Percentiles rank a stretch among this genome's conserved stretches.
phyloP scores from a whole-genome alignment of 2,113 vertebrate genomes.

The Zosterops hypoxanthus region DNA sequence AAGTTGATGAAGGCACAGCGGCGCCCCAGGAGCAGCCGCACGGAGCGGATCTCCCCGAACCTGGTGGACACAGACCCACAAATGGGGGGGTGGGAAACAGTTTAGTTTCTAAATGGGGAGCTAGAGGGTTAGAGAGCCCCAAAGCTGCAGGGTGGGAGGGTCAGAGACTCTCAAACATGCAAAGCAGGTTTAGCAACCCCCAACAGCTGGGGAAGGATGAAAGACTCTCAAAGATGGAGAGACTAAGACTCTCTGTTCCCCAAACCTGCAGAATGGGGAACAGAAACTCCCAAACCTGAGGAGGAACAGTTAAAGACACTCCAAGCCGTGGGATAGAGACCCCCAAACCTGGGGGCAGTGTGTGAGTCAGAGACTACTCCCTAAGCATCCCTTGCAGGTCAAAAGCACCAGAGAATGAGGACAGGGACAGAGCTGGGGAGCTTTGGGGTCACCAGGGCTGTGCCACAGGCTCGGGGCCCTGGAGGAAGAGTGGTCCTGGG shows the following conservation, averaged over 20 bases:
- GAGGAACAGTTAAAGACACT: neutral
- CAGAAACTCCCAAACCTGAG: too few species aligned
- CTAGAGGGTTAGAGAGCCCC: neutral
- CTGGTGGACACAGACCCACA: neutral
- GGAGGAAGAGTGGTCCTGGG: accelerated
- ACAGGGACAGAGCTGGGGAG: neutral
- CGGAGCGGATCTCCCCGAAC: neutral
- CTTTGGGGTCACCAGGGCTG: neutral
- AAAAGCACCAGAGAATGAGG: neutral
- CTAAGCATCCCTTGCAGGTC: neutral
- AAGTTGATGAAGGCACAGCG: neutral
- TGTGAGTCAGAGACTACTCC: too few species aligned
- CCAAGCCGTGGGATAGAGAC: neutral
- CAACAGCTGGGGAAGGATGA: neutral
- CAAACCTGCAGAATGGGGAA: neutral
- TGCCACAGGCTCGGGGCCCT: too few species aligned
- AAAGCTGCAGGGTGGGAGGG: neutral
- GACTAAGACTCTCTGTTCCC: neutral
- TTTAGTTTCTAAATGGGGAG: neutral
- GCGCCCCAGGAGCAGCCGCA: neutral
- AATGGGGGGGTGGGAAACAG: neutral
- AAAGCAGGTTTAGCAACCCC: neutral
- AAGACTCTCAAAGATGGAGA: neutral
- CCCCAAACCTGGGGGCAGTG: accelerated
- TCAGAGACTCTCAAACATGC: neutral